These are phyloP conservation scores for Sciurus carolinensis DNA, from an alignment of 2,797 vertebrate species.

Conservation along the genomic window DNA sequence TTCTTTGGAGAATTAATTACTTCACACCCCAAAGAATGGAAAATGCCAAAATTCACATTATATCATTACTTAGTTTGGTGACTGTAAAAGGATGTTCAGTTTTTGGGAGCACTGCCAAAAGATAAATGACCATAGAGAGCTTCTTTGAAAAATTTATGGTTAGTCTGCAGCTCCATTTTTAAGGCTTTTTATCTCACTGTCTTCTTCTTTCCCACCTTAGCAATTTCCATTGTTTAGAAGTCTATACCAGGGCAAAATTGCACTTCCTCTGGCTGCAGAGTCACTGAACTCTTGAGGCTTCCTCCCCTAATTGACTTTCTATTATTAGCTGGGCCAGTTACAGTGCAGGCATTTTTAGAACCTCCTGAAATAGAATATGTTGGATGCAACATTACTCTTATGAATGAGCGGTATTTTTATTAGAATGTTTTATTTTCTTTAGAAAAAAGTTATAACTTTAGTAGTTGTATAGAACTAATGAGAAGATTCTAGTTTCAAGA, in stretches of 20 bases:
- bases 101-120: conserved; percentile 25
- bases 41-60: conserved; percentile 33
- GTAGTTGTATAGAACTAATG: background rate
- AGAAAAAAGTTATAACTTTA: background rate
- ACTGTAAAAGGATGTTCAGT: background rate
- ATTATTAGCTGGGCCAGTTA: conserved; percentile 57
- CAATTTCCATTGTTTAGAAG: conserved; percentile 63
- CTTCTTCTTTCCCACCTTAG: background rate
- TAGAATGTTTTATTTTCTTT: conserved; percentile 56
- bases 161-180: conserved; percentile 1
- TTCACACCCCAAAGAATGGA: background rate
- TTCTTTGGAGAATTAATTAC: background rate
- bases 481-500: background rate
- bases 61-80: background rate
- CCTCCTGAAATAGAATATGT: conserved; percentile 64
- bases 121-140: background rate
- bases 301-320: conserved; percentile 72
- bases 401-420: conserved; percentile 24
- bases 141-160: conserved; percentile 5
- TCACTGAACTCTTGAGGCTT: background rate
- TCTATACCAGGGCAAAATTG: conserved; percentile 42
- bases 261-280: background rate
- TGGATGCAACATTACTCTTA: conserved; percentile 2
- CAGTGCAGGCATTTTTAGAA: conserved; percentile 64
- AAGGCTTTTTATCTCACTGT: conserved; percentile 24